These are phyloP conservation scores for Athene cunicularia DNA, from an alignment of 2,113 vertebrate species.

Conservation along the genomic window DNA sequence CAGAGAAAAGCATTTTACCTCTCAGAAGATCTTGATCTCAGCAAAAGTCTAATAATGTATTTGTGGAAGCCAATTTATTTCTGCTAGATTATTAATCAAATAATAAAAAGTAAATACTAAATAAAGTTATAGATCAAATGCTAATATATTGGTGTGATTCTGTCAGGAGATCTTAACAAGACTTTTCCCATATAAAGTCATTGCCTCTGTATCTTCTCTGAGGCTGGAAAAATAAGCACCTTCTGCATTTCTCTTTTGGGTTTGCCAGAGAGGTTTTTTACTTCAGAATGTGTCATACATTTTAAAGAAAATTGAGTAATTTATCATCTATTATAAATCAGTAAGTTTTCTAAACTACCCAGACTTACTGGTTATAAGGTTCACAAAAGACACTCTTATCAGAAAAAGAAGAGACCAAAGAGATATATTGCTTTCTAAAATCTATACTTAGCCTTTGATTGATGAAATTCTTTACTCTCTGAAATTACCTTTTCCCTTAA, in stretches of 20 bases:
- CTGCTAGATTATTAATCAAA: neutral
- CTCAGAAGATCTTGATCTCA: neutral
- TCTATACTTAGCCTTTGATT: neutral
- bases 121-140: neutral
- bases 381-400: neutral
- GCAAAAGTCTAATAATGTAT: neutral
- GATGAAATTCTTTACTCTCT: neutral
- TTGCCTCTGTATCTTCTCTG: neutral
- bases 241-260: neutral
- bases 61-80: neutral
- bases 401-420: neutral
- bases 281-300: neutral
- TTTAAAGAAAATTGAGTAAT: neutral
- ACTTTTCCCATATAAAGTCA: neutral
- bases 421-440: neutral
- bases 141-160: neutral
- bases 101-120: neutral
- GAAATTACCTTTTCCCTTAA: neutral
- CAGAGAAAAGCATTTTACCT: neutral
- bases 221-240: neutral
- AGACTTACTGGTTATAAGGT: neutral
- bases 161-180: neutral
- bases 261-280: neutral
- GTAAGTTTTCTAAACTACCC: neutral
- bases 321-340: neutral